Evolutionary conservation across 2,888 invertebrate species (phyloP), one percentile per base, ranked within the genome.

Genomic region (Rhagium mordax): DNA sequence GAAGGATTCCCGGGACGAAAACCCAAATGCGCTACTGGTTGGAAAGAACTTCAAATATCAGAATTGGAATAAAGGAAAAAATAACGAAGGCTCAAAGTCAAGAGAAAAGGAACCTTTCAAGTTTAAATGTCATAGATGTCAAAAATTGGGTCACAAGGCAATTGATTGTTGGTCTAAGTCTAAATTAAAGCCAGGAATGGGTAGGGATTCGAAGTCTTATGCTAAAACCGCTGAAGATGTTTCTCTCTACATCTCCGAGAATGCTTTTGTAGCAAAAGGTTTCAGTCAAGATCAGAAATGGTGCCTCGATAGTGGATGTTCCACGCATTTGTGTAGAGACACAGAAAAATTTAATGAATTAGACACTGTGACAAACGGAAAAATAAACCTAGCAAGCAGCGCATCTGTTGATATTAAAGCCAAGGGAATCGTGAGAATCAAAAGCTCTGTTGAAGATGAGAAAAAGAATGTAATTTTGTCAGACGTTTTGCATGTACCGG

Each of bases 1-100:
- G 49, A 72, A 70, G 21, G 80, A 71, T 4, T 27, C 66, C 10
- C 8, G 8, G 29, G 8, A 7, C 8, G 8, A 33, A 8, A 33
- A 33, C 1, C 29, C 6, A 7, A 33, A 33, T 33, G 8, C 27
- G 29, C 8, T 33, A 8, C 5, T 27, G 8, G 8, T 33, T 4
- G 8, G 8, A 3, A 33, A 8, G 29, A 33, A 3, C 29, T 7
- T 3, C 29, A 33, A 33, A 8, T 1, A 27, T 8, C 6, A 33
- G 29, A 33, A 33, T 7, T 7, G 29, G 29, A 8, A 8, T 4
- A 27, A 4, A 4, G 27, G 27, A 3, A 27, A 27, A 27, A 27
- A 6, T n/a, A 27, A 6, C 6, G 27, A 27, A 27, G 27, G 6
- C 3, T 27, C 3, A 6, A 27, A 27, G 6, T 27, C 27, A 6